phyloP scores from a whole-genome alignment of 2,113 vertebrate species.

The Xenopus borealis region DNA sequence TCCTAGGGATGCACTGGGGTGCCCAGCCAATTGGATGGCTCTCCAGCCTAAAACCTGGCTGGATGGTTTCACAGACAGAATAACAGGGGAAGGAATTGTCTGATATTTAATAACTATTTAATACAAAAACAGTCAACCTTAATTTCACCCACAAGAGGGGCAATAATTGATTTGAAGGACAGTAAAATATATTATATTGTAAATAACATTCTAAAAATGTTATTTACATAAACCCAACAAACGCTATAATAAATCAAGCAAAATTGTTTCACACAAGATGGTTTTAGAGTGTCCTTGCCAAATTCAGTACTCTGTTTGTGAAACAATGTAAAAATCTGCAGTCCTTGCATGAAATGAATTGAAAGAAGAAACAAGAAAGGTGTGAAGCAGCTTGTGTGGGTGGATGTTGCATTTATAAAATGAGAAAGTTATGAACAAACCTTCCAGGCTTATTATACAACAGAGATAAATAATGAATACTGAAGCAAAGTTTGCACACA shows the following conservation, averaged over 20 bases:
- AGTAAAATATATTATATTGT: background rate
- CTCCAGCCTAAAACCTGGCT: no score
- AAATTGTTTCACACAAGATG: constrained; percentile 1
- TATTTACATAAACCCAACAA: no score
- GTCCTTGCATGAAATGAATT: constrained; percentile 17
- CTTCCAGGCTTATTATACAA: constrained; percentile 32
- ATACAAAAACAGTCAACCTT: no score
- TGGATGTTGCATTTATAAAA: constrained; percentile 38
- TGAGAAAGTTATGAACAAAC: constrained; percentile 33
- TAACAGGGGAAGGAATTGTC: no score
- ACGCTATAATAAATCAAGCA: constrained; percentile 5
- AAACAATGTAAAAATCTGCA: constrained; percentile 9
- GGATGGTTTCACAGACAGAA: no score
- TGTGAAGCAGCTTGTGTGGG: constrained; percentile 29
- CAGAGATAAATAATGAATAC: constrained; percentile 38
- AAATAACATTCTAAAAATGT: background rate
- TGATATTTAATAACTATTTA: no score
- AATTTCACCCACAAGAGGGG: background rate
- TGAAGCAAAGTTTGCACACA: constrained; percentile 31
- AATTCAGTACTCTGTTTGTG: constrained; percentile 5
- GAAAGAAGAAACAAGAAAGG: constrained; percentile 30
- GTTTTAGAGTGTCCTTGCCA: constrained; percentile 4
- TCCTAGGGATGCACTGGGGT: no score
- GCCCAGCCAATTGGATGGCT: no score
- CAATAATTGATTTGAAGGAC: background rate